These are phyloP conservation scores for Chrysemys picta DNA, from an alignment of 2,113 vertebrate genomes.

Conservation along the genomic window DNA sequence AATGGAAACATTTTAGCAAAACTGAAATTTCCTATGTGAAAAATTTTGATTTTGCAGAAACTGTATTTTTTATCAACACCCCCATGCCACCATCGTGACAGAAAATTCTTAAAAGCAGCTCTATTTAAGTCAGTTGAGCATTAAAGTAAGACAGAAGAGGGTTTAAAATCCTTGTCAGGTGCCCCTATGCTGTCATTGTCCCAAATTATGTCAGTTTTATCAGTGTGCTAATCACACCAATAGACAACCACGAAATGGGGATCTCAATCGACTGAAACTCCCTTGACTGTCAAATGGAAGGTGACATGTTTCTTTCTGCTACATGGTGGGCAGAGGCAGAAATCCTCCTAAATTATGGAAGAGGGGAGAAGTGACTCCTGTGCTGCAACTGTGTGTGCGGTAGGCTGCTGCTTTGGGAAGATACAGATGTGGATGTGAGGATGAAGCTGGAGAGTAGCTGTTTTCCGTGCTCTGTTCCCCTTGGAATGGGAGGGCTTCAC, in stretches of 20 bases:
- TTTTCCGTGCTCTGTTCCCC: background rate
- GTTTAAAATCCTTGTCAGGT: background rate
- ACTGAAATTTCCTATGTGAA: background rate
- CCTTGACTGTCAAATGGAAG: background rate
- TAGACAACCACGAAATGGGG: too few relatives aligned
- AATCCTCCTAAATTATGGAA: background rate
- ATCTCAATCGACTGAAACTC: background rate
- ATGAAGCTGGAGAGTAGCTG: background rate
- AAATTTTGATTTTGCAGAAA: too few relatives aligned
- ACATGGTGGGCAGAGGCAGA: background rate
- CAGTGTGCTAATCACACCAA: too few relatives aligned
- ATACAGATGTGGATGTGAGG: background rate
- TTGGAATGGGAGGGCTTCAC: background rate
- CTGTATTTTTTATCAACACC: too few relatives aligned
- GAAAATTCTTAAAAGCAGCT: background rate
- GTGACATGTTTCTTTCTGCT: background rate
- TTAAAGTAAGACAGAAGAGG: background rate
- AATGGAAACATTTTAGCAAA: background rate
- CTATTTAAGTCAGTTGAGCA: too few relatives aligned
- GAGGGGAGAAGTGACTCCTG: background rate
- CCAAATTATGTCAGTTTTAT: background rate
- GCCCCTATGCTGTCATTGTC: background rate
- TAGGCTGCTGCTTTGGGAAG: background rate
- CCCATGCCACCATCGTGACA: background rate
- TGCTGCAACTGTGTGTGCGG: background rate